phyloP scores from a whole-genome alignment of 2,888 invertebrate genomes.

The Hemithea aestivaria region DNA sequence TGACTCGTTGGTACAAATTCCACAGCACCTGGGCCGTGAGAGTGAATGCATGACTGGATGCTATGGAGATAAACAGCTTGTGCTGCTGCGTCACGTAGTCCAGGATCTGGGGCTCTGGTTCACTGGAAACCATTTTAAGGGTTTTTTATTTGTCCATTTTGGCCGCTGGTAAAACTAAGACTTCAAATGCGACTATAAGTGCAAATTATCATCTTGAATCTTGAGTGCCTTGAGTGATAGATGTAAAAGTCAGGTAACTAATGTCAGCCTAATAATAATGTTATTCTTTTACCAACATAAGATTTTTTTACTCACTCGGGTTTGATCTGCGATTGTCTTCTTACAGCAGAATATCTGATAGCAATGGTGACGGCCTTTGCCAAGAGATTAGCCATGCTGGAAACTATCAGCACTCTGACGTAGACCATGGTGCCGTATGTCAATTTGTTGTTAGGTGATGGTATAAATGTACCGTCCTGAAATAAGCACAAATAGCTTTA shows the following conservation, averaged over 20 bases:
- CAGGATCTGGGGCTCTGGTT: constrained; percentile 91
- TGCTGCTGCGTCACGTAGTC: constrained; percentile 97
- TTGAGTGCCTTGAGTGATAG: no score
- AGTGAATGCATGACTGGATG: constrained; percentile 87
- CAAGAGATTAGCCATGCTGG: constrained; percentile 83
- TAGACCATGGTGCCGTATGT: constrained; percentile 96
- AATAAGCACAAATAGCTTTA: constrained; percentile 30
- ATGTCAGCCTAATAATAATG: no score
- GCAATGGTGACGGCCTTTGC: constrained; percentile 92
- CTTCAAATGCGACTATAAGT: no score
- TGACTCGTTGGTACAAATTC: constrained; percentile 87
- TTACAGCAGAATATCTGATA: constrained; percentile 91
- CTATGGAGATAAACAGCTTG: constrained; percentile 92
- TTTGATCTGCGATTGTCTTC: constrained; percentile 91
- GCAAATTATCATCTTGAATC: no score
- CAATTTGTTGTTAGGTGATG: constrained; percentile 87
- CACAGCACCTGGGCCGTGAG: constrained; percentile 86
- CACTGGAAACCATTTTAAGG: constrained; percentile 69
- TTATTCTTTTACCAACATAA: background rate
- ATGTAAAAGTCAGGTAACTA: no score
- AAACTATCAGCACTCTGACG: constrained; percentile 89
- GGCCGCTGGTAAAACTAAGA: no score
- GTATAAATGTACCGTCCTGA: constrained; percentile 90
- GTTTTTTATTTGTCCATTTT: no score
- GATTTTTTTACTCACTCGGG: constrained; percentile 79